Percentiles rank a stretch among this genome's conserved stretches.
Conservation (phyloP, 2,113 vertebrate species). For the Seriola aureovittata region DNA sequence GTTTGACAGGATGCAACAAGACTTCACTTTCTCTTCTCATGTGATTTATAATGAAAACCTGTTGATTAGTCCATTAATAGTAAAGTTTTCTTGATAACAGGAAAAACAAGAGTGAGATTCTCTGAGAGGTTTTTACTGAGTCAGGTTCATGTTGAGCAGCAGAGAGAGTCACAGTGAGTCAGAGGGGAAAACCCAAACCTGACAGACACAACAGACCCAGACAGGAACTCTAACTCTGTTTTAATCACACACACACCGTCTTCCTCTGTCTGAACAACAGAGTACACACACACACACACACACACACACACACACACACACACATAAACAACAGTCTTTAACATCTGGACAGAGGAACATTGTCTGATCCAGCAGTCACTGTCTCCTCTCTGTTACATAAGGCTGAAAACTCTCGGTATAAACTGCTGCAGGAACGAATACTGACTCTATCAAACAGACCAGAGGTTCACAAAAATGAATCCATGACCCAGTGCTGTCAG, state of each 20-base stretch:
- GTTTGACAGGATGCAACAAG: too few relatives aligned
- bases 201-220: constrained; percentile 38
- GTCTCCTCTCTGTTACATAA: constrained; percentile 15
- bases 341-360: constrained; percentile 15
- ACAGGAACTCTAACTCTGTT: constrained; percentile 7
- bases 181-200: constrained; percentile 36
- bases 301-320: not conserved
- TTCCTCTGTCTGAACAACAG: constrained; percentile 41
- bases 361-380: constrained; percentile 4
- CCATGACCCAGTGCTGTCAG: too few relatives aligned
- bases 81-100: too few relatives aligned
- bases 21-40: too few relatives aligned
- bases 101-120: too few relatives aligned
- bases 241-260: constrained; percentile 29
- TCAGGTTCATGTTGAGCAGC: too few relatives aligned
- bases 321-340: constrained; percentile 28
- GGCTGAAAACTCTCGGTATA: too few relatives aligned
- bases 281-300: not conserved
- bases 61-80: not conserved
- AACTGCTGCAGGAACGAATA: too few relatives aligned
- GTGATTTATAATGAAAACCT: not conserved
- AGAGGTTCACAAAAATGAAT: too few relatives aligned
- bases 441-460: too few relatives aligned
- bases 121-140: too few relatives aligned
- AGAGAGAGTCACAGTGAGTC: constrained; percentile 22